Evolutionary conservation across 2,113 vertebrate genomes (phyloP).

Genomic region (Gymnobelideus leadbeateri): DNA sequence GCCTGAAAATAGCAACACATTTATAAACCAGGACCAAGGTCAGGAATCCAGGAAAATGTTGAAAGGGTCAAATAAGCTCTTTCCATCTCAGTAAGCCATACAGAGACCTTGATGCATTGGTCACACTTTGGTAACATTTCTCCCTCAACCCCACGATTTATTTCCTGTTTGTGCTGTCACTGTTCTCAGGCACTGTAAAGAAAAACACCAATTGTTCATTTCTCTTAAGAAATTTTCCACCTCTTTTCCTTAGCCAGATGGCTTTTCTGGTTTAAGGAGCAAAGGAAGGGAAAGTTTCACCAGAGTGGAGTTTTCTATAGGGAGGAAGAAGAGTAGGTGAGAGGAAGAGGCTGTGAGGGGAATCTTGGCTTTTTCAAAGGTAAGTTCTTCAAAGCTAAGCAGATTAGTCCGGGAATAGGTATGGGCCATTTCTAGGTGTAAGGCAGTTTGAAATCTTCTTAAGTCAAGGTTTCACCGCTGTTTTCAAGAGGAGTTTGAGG

Average conservation of each 20-base stretch:
- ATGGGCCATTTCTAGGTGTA: conserved; percentile 28
- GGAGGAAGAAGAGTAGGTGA: conserved; percentile 24
- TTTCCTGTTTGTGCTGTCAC: conserved; percentile 43
- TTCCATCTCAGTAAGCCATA: neutral
- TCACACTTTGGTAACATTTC: conserved; percentile 5
- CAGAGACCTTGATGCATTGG: neutral
- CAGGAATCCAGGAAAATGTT: neutral
- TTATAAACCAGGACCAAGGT: conserved; percentile 4
- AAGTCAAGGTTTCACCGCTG: neutral
- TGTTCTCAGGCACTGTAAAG: conserved; percentile 46
- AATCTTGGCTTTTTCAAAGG: conserved; percentile 43
- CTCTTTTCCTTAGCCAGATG: conserved; percentile 28
- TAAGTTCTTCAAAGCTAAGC: conserved; percentile 26
- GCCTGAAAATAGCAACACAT: neutral
- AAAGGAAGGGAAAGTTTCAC: conserved; percentile 24
- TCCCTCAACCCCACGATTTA: conserved; percentile 8
- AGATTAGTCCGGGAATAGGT: conserved; percentile 39
- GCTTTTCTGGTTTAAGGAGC: conserved; percentile 26
- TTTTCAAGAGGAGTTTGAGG: conserved; percentile 16
- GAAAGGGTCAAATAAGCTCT: neutral
- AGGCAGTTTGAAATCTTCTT: neutral
- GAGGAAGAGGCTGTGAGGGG: conserved; percentile 30
- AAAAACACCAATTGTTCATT: conserved; percentile 51
- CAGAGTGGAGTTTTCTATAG: neutral
- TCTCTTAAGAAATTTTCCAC: conserved; percentile 45